These are phyloP conservation scores for Pangasius macronema DNA, from an alignment of 2,797 vertebrate species.

Conservation along the genomic window DNA sequence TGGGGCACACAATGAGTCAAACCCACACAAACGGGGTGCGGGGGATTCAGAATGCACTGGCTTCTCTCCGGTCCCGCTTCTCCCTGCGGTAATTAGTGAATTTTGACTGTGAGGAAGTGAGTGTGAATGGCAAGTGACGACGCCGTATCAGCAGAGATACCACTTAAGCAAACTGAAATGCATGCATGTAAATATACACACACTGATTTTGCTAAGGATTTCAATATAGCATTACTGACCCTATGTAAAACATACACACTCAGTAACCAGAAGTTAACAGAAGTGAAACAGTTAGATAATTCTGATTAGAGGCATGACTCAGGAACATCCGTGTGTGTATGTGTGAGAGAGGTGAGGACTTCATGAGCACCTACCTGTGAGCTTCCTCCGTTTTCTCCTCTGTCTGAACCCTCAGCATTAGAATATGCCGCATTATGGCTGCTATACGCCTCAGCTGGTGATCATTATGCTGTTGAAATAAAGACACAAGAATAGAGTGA, in stretches of 20 bases:
- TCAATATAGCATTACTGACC: neutral
- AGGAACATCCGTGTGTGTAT: too few species aligned
- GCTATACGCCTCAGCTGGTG: conserved; percentile 90
- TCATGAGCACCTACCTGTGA: conserved; percentile 84
- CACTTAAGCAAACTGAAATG: neutral
- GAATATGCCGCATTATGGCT: conserved; percentile 89
- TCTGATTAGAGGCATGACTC: neutral
- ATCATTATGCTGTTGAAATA: conserved; percentile 82
- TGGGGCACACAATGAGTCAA: conserved; percentile 79
- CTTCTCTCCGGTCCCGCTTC: conserved; percentile 68
- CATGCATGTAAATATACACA: neutral
- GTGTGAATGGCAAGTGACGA: too few species aligned
- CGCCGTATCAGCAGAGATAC: too few species aligned
- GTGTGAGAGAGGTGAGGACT: neutral
- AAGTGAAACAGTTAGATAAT: neutral
- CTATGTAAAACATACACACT: neutral
- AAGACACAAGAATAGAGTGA: conserved; percentile 31
- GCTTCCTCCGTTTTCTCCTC: conserved; percentile 96
- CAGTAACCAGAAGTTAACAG: too few species aligned
- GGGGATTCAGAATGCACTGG: conserved; percentile 76
- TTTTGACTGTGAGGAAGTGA: too few species aligned
- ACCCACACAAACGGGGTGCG: conserved; percentile 78
- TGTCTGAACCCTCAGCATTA: conserved; percentile 88
- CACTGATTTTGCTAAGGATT: neutral
- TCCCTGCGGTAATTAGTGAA: too few species aligned